A percentile compares a stretch with the other conserved stretches of the same genome.
These are phyloP conservation scores for Ceratoteleas bidentatus DNA, from an alignment of 1,140 invertebrate species.

Conservation along the genomic window DNA sequence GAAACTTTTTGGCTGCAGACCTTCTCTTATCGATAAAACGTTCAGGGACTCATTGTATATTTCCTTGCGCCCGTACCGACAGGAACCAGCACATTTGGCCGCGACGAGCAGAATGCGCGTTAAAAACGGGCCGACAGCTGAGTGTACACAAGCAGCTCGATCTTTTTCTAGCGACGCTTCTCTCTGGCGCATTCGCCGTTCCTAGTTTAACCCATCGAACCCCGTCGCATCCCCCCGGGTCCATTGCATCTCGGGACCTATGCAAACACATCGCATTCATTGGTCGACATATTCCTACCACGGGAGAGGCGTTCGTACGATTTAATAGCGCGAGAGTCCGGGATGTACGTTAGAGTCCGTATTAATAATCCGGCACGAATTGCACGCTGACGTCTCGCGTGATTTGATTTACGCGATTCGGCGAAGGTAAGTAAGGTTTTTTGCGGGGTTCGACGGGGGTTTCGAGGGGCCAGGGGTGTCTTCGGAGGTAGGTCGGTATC, in stretches of 20 bases:
- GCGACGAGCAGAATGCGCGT: conserved; percentile 62
- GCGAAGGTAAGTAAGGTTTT: conserved; percentile 8
- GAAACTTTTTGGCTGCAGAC: too few relatives aligned
- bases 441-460: background rate
- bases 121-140: conserved; percentile 70
- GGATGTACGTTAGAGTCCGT: conserved; percentile 63
- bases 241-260: conserved; percentile 72
- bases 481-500: conserved; percentile 2
- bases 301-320: conserved; percentile 67
- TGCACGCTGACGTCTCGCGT: conserved; percentile 32
- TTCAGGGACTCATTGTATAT: too few relatives aligned
- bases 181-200: conserved; percentile 59
- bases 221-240: conserved; percentile 54
- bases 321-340: conserved; percentile 65
- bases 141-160: conserved; percentile 68
- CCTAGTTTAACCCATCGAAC: conserved; percentile 65
- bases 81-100: too few relatives aligned
- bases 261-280: conserved; percentile 76
- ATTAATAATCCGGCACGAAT: conserved; percentile 65
- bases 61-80: too few relatives aligned
- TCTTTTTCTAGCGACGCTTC: conserved; percentile 56
- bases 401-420: conserved; percentile 48
- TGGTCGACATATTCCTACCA: conserved; percentile 66
- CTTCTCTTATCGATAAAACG: too few relatives aligned
- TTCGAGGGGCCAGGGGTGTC: background rate